A percentile compares a stretch with the other conserved stretches of the same genome.
Conservation (phyloP, 1,140 invertebrate genomes). For the Anoplolepis gracilipes region DNA sequence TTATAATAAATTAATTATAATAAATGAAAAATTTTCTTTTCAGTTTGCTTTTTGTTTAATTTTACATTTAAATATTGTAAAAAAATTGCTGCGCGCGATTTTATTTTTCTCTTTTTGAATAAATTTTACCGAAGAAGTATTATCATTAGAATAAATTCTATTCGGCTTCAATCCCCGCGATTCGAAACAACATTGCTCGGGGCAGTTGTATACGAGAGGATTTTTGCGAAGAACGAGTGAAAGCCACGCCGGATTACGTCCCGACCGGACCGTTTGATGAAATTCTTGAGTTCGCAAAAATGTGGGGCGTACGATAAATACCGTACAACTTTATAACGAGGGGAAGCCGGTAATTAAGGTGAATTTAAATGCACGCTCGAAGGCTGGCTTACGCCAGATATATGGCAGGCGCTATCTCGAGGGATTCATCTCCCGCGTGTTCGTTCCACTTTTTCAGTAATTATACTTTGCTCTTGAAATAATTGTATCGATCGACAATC, state of each 20-base stretch:
- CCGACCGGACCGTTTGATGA: slow-evolving; percentile 47
- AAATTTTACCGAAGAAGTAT: not conserved
- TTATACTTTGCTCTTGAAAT: not conserved
- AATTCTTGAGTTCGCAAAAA: slow-evolving; percentile 51
- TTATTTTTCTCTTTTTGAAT: not conserved
- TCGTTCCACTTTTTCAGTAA: slow-evolving; percentile 45
- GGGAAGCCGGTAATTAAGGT: slow-evolving; percentile 54
- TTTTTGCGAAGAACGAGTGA: slow-evolving; percentile 58
- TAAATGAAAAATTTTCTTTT: no score
- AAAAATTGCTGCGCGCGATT: no score
- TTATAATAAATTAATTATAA: no score
- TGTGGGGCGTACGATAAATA: slow-evolving; percentile 54
- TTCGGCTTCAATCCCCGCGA: not conserved
- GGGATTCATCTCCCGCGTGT: slow-evolving; percentile 34
- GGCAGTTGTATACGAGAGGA: slow-evolving; percentile 5
- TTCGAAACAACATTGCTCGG: not conserved
- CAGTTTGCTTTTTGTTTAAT: no score
- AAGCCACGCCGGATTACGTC: slow-evolving; percentile 42
- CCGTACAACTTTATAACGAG: slow-evolving; percentile 58
- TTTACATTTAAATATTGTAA: no score
- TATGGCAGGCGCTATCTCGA: slow-evolving; percentile 36
- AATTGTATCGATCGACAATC: not conserved
- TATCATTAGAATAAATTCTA: not conserved
- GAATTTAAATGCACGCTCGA: slow-evolving; percentile 51
- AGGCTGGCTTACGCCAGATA: slow-evolving; percentile 35